Percentiles rank a stretch among this genome's conserved stretches.
Conservation (phyloP, 2,888 invertebrate genomes). For the Mamestra brassicae region DNA sequence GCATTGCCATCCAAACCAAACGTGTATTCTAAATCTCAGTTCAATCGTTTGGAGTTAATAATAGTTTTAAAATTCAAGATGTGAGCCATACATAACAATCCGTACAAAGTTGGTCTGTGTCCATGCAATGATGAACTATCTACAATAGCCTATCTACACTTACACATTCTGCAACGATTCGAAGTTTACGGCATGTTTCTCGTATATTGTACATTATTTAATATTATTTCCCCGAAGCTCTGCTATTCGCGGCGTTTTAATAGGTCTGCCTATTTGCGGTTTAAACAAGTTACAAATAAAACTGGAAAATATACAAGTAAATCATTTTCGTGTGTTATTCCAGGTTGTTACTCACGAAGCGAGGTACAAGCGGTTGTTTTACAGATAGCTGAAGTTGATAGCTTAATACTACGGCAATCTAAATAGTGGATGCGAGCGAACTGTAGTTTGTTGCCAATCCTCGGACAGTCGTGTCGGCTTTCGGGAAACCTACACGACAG, state of each 20-base stretch:
- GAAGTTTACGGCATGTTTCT: neutral
- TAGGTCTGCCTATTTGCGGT: slow-evolving; percentile 16
- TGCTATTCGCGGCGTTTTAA: slow-evolving; percentile 13
- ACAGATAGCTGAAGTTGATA: slow-evolving; percentile 21
- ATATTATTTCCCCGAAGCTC: slow-evolving; percentile 18
- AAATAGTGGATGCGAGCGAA: slow-evolving; percentile 35
- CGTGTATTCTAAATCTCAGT: too few relatives aligned
- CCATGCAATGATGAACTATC: neutral
- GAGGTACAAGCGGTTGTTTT: slow-evolving; percentile 9
- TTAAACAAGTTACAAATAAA: slow-evolving; percentile 11
- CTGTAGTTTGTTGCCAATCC: neutral
- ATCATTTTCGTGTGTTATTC: slow-evolving; percentile 13
- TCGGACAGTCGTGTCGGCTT: neutral
- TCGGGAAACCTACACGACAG: neutral
- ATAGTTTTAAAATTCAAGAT: too few relatives aligned
- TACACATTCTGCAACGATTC: neutral
- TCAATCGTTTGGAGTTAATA: neutral
- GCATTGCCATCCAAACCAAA: neutral
- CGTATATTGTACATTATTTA: neutral
- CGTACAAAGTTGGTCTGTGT: too few relatives aligned
- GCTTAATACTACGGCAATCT: slow-evolving; percentile 20
- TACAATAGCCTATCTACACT: neutral
- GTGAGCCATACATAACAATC: too few relatives aligned
- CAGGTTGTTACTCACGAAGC: slow-evolving; percentile 5
- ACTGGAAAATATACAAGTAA: slow-evolving; percentile 12